Base-by-base conservation (phyloP, 2,888 invertebrate genomes). In the Nemoura dubitans region DNA sequence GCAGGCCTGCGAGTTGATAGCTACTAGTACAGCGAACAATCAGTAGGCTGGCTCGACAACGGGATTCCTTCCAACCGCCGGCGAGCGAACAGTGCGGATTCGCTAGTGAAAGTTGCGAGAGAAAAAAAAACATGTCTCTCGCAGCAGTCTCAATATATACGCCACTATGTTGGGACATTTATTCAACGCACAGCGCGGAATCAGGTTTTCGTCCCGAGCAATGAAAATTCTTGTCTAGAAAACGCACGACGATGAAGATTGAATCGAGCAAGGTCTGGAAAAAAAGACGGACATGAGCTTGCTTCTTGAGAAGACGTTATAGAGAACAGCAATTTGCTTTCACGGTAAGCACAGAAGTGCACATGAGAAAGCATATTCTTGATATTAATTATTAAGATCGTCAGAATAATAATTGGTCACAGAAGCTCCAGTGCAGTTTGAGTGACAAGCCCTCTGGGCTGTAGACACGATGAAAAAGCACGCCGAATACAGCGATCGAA, bases 121-220 rank as follows among this genome's bases (percentile, higher is more conserved):
- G 59, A 14, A 59, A 59, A 59, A 83, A 83, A 83, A 83, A 43
- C 83, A 83, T 26, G 83, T 83, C 83, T 42, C 83, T 59, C 16
- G 59, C 59, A 3, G 59, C 59, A 21, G 59, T 59, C 59, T 10
- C 59, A 21, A 59, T 59, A 36, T 10, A 36, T 36, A 10, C 36
- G 36, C 36, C 36, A 36, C 5, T 36, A 59, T 21, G 59, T 14
- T 21, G 59, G 59, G 59, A 59, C 59, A 59, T 59, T 59, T 59
- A 59, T 59, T 59, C 59, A 59, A 59, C 14, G 59, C 59, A 7
- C 59, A 59, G 59, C 59, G 10, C 59, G 21, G 59, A 59, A 59
- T 59, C 59, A 59, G 59, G 59, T 59, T 59, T 59, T 16, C 59
- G 59, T 59, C 21, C 21, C 59, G 21, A 59, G 59, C 59, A 59